phyloP scores from a whole-genome alignment of 2,113 vertebrate genomes.

The Alethe diademata region DNA sequence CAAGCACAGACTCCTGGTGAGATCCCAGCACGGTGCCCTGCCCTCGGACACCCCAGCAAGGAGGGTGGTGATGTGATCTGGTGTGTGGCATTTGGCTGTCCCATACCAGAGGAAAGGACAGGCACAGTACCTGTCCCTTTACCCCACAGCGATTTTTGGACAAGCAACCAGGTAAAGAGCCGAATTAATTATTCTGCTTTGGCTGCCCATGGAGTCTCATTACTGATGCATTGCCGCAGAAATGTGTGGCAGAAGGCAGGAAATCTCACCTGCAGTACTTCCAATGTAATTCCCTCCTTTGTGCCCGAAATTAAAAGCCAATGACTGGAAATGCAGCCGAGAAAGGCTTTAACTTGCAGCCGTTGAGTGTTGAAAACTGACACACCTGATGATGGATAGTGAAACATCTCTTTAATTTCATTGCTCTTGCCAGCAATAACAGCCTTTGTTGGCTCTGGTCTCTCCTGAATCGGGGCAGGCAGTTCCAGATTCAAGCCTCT shows the following conservation, averaged over 20 bases:
- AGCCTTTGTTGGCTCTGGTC: neutral
- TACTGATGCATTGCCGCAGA: neutral
- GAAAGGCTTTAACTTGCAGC: conserved; percentile 4
- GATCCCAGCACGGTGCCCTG: rapidly evolving
- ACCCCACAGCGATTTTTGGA: neutral
- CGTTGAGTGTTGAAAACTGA: neutral
- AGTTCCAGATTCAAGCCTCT: neutral
- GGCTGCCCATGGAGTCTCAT: neutral
- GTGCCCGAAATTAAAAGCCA: neutral
- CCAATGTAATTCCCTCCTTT: neutral
- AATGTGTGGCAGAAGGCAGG: neutral
- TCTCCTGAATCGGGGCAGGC: neutral
- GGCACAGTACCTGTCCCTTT: neutral
- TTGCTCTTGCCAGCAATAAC: neutral
- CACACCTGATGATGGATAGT: conserved; percentile 27
- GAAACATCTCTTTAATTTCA: conserved; percentile 32
- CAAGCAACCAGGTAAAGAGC: neutral
- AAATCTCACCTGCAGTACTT: conserved; percentile 1
- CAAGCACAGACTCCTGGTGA: neutral
- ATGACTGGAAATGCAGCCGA: neutral
- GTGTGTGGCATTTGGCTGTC: neutral
- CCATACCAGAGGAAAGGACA: neutral
- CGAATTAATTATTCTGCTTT: neutral
- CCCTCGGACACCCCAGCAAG: neutral
- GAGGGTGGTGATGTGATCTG: neutral